Base-by-base conservation (phyloP, 2,888 invertebrate species). In the Arge pagana region DNA sequence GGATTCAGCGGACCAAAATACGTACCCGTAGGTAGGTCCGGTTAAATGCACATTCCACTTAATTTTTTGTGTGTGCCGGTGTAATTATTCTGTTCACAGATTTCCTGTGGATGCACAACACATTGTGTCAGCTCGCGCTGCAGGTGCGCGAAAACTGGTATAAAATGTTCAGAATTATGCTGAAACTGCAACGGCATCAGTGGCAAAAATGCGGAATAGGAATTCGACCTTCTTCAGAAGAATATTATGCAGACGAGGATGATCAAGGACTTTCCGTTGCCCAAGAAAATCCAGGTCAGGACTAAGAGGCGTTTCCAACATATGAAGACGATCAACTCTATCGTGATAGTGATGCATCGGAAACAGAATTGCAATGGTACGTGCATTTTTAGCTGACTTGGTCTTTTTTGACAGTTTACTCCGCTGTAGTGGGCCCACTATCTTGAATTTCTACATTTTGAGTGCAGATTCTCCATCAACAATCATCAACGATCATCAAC, bases 121-220 rank as follows among this genome's bases (percentile, higher is more conserved):
- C 2, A 36, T 3, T 36, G 36, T 36, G 8, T 3, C 19, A 36
- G 2, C n/a, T 36, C 36, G 16, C 49, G 49, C 4, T 55, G 48
- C 40, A 33, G 35, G n/a, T 55, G 55, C 16, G 53, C 39, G 16
- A 56, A 51, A 19, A 28, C 40, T 10, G 56, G 53, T 23, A 31
- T 52, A 13, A 8, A 15, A 19, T 55, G 52, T 33, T 35, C 42
- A n/a, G 10, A 15, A 31, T 19, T 50, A 3, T 55, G 52, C 43
- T 43, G 43, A 43, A 26, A 55, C 16, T 55, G 55, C 40, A 49
- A 21, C 36, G 52, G 42, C 15, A 21, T 42, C 8, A 30, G 21
- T 30, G 50, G 54, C 18, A 16, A 7, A 16, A 40, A 50, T 40
- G 13, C 19, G 4, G 18, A 4, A 18, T 19, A n/a, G 11, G 8